Conservation (phyloP, 2,797 vertebrate species). For the Amphiprion clarkii region DNA sequence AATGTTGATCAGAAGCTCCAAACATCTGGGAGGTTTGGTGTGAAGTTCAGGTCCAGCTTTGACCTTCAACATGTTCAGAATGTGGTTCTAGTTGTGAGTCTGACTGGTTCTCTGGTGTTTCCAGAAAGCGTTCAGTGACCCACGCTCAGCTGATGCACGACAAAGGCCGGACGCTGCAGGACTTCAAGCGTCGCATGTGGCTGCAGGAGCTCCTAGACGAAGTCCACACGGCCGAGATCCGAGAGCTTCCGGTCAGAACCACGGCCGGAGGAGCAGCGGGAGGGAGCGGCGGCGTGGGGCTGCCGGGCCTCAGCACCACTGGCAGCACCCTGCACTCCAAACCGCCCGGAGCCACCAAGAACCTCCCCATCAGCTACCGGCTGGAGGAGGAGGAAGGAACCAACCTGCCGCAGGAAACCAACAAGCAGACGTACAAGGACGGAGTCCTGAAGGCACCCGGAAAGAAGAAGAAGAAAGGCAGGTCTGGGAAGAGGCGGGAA, state of each 20-base stretch:
- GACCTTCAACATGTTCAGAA: too few species aligned
- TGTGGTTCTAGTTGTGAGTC: too few species aligned
- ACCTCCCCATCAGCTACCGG: conserved; percentile 87
- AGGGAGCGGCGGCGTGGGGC: conserved; percentile 50
- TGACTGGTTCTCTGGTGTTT: neutral
- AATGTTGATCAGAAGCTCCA: too few species aligned
- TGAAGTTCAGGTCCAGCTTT: too few species aligned
- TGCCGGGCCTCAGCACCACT: conserved; percentile 72
- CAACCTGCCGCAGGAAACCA: conserved; percentile 95
- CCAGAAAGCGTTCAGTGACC: conserved; percentile 92
- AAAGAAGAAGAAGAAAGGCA: conserved; percentile 93
- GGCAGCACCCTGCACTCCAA: conserved; percentile 89
- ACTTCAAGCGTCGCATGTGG: conserved; percentile 92
- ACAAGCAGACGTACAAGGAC: conserved; percentile 93
- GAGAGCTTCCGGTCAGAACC: conserved; percentile 84
- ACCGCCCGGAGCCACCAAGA: conserved; percentile 91
- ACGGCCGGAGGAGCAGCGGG: neutral
- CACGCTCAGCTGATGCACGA: conserved; percentile 98
- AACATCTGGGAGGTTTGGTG: too few species aligned
- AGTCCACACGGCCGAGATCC: conserved; percentile 94
- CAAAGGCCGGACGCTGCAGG: conserved; percentile 94
- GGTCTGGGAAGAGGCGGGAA: conserved; percentile 91
- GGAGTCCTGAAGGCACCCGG: conserved; percentile 84
- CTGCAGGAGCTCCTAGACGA: conserved; percentile 94
- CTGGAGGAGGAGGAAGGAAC: conserved; percentile 90